Base-by-base conservation (phyloP, 2,888 invertebrate species). In the Cacoxenus indagator region DNA sequence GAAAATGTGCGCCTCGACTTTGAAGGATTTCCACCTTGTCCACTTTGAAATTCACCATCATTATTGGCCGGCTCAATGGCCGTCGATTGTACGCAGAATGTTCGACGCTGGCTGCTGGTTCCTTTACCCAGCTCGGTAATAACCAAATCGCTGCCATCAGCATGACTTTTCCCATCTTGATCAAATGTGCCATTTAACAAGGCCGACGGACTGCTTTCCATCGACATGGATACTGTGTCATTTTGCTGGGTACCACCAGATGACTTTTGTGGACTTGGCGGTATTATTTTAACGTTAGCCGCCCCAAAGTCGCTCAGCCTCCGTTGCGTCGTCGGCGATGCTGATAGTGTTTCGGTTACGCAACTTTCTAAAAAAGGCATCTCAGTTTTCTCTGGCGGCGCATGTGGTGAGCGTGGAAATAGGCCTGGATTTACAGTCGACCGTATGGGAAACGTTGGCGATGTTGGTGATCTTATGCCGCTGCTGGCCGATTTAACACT, bases 351-450 rank as follows among this genome's bases (percentile, higher is more conserved):
- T n/a, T n/a, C n/a, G n/a, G n/a, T 75, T 26, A 75, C 74, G 0
- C 79, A 84, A 70, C 79, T 77, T 24, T 85, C 85, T 27, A 85
- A 51, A 67, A 78, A 85, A 5, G 69, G 27, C 65, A 78, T 75
- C 29, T 76, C 70, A 2, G 75, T 61, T 3, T 71, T 67, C 22
- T 77, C 81, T 1, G 59, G 59, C 1, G 64, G 73, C 4, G 78
- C 73, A 55, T 71, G 76, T 0, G 84, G 82, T 0, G 85, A 82
- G 17, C 73, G 80, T 14, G 85, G 85, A 71, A 85, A 85, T n/a
- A 77, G 74, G 3, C 48, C 67, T 0, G 73, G 55, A 4, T 62
- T 67, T 26, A 51, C 77, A 11, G 48, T 66, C 0, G 70, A 55
- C 3, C 76, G 83, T 0, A 78, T 55, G 0, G 85, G 85, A 43